These are phyloP conservation scores for Muscicapa adusta DNA, from an alignment of 2,113 vertebrate species.

Conservation along the genomic window DNA sequence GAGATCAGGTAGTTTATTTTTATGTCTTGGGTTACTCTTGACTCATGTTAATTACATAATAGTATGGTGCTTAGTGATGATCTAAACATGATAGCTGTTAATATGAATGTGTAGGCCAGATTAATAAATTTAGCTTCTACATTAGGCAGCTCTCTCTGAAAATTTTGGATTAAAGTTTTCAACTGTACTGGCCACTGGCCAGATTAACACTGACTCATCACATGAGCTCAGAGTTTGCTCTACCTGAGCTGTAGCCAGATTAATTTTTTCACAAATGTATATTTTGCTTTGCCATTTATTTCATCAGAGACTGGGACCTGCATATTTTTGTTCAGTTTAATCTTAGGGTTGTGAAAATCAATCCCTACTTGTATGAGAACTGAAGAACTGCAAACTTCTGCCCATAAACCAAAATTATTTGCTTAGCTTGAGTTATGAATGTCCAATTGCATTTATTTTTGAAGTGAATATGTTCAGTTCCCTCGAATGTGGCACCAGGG, in stretches of 20 bases:
- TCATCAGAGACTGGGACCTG: neutral
- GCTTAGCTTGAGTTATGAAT: slow-evolving; percentile 55
- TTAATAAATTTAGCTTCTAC: neutral
- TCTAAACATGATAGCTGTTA: neutral
- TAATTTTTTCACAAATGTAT: neutral
- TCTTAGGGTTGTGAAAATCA: neutral
- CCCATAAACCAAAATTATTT: slow-evolving; percentile 22
- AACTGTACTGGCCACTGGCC: neutral
- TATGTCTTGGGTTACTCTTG: neutral
- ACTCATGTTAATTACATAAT: neutral
- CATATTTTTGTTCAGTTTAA: neutral
- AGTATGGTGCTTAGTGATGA: neutral
- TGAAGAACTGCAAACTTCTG: neutral
- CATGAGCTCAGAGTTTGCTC: neutral
- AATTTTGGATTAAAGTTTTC: neutral
- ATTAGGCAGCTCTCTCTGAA: neutral
- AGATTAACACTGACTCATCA: neutral
- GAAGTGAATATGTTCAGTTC: slow-evolving; percentile 38
- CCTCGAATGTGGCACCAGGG: slow-evolving; percentile 9
- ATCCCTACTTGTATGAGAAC: neutral
- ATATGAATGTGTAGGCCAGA: neutral
- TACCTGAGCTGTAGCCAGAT: neutral
- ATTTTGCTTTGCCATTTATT: neutral
- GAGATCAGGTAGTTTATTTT: neutral
- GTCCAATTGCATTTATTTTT: slow-evolving; percentile 61